phyloP scores from a whole-genome alignment of 2,113 vertebrate genomes.

The Furnarius figulus region DNA sequence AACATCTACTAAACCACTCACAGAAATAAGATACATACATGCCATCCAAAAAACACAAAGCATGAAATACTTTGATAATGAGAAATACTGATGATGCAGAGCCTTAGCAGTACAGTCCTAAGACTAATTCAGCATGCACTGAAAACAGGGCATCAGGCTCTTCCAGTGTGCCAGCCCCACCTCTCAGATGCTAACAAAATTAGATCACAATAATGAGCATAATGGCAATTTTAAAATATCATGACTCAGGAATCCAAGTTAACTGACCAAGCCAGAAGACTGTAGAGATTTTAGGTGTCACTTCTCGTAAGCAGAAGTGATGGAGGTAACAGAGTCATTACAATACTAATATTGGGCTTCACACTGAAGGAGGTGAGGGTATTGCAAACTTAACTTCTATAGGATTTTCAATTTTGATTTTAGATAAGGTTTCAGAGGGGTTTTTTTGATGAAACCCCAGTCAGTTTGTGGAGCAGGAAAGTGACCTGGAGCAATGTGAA shows the following conservation, averaged over 20 bases:
- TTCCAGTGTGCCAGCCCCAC: not conserved
- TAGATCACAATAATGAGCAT: not conserved
- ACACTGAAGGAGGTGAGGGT: not conserved
- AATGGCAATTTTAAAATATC: fast-evolving
- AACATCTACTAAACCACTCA: not conserved
- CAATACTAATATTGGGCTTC: not conserved
- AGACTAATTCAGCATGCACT: not conserved
- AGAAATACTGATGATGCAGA: not conserved
- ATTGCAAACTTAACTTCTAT: not conserved
- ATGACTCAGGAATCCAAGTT: not conserved
- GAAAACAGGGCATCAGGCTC: not conserved
- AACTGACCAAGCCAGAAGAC: not conserved
- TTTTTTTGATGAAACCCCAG: not conserved
- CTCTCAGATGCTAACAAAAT: not conserved
- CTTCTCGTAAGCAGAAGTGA: not conserved
- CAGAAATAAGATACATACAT: not conserved
- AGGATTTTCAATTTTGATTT: not conserved
- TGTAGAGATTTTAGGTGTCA: not conserved
- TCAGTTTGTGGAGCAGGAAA: not conserved
- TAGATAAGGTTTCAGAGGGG: not conserved
- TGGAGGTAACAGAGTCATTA: not conserved
- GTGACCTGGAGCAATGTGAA: not conserved
- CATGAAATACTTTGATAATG: not conserved
- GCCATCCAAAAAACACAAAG: not conserved
- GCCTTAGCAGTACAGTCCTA: not conserved